phyloP scores from a whole-genome alignment of 2,888 invertebrate species.

The Argyra leucocephala region DNA sequence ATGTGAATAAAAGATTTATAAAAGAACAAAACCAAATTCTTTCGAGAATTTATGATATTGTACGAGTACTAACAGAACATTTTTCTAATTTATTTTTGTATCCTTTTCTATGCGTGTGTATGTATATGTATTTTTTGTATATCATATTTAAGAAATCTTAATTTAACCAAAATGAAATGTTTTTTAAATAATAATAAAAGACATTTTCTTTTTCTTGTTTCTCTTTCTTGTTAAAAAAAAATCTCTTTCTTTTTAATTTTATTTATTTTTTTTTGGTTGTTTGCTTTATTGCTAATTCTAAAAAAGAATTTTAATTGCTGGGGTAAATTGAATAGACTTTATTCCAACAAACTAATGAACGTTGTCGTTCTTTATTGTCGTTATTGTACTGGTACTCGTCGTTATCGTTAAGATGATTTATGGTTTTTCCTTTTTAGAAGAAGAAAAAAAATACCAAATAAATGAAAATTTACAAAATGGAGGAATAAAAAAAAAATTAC shows the following conservation, averaged over 20 bases:
- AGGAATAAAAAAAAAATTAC: neutral
- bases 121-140: too few relatives aligned
- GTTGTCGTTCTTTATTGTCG: neutral
- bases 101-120: too few relatives aligned
- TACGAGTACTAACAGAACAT: neutral
- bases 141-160: neutral
- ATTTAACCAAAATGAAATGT: neutral
- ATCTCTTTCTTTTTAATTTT: too few relatives aligned
- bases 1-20: too few relatives aligned
- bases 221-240: neutral
- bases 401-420: neutral
- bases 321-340: conserved; percentile 6
- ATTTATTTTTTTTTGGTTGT: too few relatives aligned
- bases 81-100: neutral
- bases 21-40: neutral
- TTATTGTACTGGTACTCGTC: neutral
- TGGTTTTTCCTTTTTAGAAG: neutral
- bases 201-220: neutral
- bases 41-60: neutral
- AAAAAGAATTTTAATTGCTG: conserved; percentile 2
- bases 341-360: neutral
- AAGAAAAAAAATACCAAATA: neutral
- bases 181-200: neutral
- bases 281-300: neutral
- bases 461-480: neutral